phyloP scores from a whole-genome alignment of 2,888 invertebrate genomes.

The Drosophila anomelani region DNA sequence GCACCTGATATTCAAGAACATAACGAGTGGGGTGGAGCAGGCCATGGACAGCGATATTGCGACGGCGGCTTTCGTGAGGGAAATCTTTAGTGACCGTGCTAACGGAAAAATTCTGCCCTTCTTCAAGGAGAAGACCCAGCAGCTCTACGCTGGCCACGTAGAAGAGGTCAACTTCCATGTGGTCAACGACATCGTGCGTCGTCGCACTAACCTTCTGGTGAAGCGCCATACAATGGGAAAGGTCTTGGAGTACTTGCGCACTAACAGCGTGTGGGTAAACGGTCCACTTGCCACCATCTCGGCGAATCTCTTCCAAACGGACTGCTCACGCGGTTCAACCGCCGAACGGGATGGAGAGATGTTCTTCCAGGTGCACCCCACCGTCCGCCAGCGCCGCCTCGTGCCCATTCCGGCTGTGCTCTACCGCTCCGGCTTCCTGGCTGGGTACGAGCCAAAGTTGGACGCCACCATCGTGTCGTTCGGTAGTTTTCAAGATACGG shows the following conservation, averaged over 20 bases:
- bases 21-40: conserved; percentile 91
- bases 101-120: conserved; percentile 93
- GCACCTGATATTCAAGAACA: conserved; percentile 93
- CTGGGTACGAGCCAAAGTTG: conserved; percentile 93
- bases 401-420: conserved; percentile 94
- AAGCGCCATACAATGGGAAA: conserved; percentile 92
- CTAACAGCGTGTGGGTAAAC: conserved; percentile 89
- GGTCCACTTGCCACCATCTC: conserved; percentile 93
- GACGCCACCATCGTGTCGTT: conserved; percentile 94
- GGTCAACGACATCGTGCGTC: conserved; percentile 92
- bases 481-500: conserved; percentile 89
- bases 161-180: conserved; percentile 93
- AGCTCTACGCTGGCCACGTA: conserved; percentile 94
- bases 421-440: conserved; percentile 90
- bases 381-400: conserved; percentile 91
- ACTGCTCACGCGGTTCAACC: conserved; percentile 90
- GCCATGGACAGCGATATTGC: conserved; percentile 90
- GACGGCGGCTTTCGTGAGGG: conserved; percentile 92
- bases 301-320: conserved; percentile 93
- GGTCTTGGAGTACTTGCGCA: conserved; percentile 90
- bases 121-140: conserved; percentile 94
- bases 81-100: conserved; percentile 92
- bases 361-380: conserved; percentile 93
- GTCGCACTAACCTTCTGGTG: conserved; percentile 92
- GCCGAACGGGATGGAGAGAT: conserved; percentile 93